phyloP scores from a whole-genome alignment of 2,113 vertebrate genomes.

The Sisor rabdophorus region DNA sequence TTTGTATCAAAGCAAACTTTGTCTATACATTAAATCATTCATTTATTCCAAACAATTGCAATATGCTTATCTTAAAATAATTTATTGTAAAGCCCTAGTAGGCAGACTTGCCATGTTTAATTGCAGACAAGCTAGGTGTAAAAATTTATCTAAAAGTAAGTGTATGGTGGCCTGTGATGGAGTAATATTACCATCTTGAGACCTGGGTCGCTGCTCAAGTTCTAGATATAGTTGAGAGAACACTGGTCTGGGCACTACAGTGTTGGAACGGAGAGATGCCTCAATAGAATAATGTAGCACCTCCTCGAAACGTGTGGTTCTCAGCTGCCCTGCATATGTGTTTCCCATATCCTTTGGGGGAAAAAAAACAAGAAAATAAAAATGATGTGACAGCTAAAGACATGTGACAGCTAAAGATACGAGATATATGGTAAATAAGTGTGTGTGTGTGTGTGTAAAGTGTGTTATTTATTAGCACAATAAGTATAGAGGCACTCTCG shows the following conservation, averaged over 20 bases:
- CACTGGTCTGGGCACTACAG: slow-evolving; percentile 83
- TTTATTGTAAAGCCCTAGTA: no score
- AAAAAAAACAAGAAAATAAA: not conserved
- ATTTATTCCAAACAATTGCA: no score
- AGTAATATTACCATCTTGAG: slow-evolving; percentile 60
- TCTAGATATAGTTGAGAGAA: slow-evolving; percentile 96
- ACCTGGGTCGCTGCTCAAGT: slow-evolving; percentile 77
- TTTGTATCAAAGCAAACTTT: no score
- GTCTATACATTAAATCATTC: no score
- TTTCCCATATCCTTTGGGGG: slow-evolving; percentile 83
- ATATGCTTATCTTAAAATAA: no score
- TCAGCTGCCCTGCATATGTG: slow-evolving; percentile 90
- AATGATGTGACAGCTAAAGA: not conserved
- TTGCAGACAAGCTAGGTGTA: not conserved
- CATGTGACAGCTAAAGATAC: no score
- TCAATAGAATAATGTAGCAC: slow-evolving; percentile 94
- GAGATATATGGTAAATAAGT: no score
- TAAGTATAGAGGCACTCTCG: no score
- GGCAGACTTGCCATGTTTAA: not conserved
- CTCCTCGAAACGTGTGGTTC: slow-evolving; percentile 90
- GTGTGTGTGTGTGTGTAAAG: no score
- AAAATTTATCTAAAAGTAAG: not conserved
- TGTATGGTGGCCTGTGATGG: not conserved
- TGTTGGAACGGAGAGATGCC: slow-evolving; percentile 90
- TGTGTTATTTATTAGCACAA: no score